phyloP scores from a whole-genome alignment of 1,140 invertebrate species.

The Elymnias hypermnestra region DNA sequence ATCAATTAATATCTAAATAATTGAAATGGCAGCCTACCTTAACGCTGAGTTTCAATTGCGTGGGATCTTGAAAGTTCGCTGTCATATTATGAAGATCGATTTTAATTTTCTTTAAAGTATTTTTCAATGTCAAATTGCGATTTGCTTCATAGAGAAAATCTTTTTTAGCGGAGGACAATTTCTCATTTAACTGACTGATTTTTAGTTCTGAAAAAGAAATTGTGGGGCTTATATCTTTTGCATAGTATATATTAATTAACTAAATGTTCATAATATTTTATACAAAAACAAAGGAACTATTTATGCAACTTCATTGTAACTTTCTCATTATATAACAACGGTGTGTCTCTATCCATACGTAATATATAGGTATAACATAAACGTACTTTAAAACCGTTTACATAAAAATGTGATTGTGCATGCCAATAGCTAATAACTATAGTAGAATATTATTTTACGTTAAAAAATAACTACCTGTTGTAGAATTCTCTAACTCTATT shows the following conservation, averaged over 20 bases:
- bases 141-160: constrained; percentile 83
- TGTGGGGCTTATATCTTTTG: background rate
- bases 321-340: background rate
- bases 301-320: background rate
- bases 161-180: constrained; percentile 81
- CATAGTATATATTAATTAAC: too few species aligned
- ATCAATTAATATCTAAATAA: too few species aligned
- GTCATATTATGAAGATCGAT: constrained; percentile 87
- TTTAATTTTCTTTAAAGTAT: constrained; percentile 84
- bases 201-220: constrained; percentile 79
- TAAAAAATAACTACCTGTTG: too few species aligned
- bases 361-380: too few species aligned
- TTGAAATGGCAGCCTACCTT: too few species aligned
- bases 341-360: background rate
- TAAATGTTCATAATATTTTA: too few species aligned
- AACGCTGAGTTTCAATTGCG: constrained; percentile 86
- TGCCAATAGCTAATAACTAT: too few species aligned
- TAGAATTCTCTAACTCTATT: too few species aligned
- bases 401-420: too few species aligned
- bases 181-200: constrained; percentile 84
- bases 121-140: constrained; percentile 79
- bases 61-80: constrained; percentile 85
- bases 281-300: too few species aligned
- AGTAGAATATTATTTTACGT: too few species aligned
- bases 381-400: too few species aligned